phyloP scores from a whole-genome alignment of 2,888 invertebrate species.

The Euphydryas editha region DNA sequence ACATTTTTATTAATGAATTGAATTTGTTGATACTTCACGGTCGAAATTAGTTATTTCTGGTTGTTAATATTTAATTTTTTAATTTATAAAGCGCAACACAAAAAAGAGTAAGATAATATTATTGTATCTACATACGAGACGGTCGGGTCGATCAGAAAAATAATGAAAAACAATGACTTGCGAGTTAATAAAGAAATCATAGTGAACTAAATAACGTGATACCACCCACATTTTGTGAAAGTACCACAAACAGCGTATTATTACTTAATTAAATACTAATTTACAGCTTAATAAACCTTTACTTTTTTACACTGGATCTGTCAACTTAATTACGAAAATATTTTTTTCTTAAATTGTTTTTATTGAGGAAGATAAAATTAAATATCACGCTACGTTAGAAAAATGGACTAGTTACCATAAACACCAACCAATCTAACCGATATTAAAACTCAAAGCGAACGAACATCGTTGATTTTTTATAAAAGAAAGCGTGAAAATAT shows the following conservation, averaged over 20 bases:
- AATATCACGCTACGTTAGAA: no score
- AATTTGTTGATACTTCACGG: no score
- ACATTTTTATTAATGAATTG: no score
- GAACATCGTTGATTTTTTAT: not conserved
- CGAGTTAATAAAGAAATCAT: slow-evolving; percentile 12
- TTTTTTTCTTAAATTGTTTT: no score
- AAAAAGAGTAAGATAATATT: not conserved
- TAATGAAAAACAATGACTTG: slow-evolving; percentile 34
- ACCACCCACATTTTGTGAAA: slow-evolving; percentile 8
- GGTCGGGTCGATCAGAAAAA: not conserved
- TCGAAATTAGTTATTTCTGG: no score
- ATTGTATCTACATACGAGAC: not conserved
- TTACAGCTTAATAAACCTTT: no score
- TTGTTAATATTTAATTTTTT: not conserved
- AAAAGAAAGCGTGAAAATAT: slow-evolving; percentile 11
- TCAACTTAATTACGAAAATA: no score
- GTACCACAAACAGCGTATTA: not conserved
- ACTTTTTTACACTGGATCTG: no score
- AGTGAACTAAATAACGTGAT: not conserved
- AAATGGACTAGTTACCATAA: not conserved
- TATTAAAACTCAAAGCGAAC: not conserved
- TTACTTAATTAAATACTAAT: not conserved
- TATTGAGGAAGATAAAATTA: no score
- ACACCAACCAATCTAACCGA: not conserved
- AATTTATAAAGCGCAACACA: not conserved